These are phyloP conservation scores for Drosophila eugracilis DNA, from an alignment of 1,140 invertebrate species.

Conservation along the genomic window DNA sequence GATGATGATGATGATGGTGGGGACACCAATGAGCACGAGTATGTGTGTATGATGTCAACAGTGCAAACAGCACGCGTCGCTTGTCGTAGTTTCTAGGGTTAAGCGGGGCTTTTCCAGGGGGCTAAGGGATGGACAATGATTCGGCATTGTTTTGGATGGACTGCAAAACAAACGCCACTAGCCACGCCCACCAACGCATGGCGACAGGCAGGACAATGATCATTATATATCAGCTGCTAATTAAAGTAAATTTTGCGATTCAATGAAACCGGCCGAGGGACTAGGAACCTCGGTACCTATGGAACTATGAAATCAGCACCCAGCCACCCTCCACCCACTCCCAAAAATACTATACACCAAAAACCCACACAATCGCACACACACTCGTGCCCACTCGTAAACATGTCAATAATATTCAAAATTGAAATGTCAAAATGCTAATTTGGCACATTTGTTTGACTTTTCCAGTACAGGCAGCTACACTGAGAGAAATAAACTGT, in stretches of 20 bases:
- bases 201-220: conserved; percentile 19
- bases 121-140: conserved; percentile 50
- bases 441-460: conserved; percentile 79
- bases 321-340: conserved; percentile 3
- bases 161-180: conserved; percentile 51
- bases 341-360: conserved; percentile 9
- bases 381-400: conserved; percentile 43
- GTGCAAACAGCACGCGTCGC: conserved; percentile 68
- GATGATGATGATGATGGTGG: conserved; percentile 14
- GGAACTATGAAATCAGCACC: conserved; percentile 17
- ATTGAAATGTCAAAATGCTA: conserved; percentile 83
- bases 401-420: conserved; percentile 80
- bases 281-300: conserved; percentile 15
- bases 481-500: neutral
- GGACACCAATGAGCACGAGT: conserved; percentile 15
- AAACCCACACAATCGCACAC: neutral
- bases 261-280: conserved; percentile 47
- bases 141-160: conserved; percentile 72
- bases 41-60: conserved; percentile 68
- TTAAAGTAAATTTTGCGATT: conserved; percentile 78
- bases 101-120: conserved; percentile 2
- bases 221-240: conserved; percentile 64
- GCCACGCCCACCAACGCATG: conserved; percentile 37
- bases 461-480: conserved; percentile 15
- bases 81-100: conserved; percentile 23